Conservation (phyloP, 2,797 vertebrate species). For the Kryptopterus vitreolus region DNA sequence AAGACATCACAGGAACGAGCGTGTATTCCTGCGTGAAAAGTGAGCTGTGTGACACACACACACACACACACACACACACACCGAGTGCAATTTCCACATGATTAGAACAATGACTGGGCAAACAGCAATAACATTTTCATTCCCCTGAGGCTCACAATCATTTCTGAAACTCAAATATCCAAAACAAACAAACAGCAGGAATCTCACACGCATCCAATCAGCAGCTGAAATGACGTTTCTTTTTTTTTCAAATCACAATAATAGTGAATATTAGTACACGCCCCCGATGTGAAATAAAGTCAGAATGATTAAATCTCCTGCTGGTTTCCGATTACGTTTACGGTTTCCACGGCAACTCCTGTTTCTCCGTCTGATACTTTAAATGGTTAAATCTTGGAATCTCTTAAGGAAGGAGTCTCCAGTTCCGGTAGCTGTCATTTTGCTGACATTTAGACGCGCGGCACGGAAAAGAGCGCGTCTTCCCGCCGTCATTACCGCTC, state of each 20-base stretch:
- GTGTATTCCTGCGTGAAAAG: conserved; percentile 37
- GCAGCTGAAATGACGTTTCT: neutral
- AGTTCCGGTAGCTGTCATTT: neutral
- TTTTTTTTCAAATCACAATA: neutral
- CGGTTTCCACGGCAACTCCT: neutral
- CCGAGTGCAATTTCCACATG: conserved; percentile 11
- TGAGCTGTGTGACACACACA: conserved; percentile 26
- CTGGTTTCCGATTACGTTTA: neutral
- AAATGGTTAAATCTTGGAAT: neutral
- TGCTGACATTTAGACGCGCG: neutral
- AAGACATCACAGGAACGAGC: conserved; percentile 14
- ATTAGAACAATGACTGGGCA: conserved; percentile 16
- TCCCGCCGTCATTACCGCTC: conserved; percentile 41
- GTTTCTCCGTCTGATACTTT: neutral
- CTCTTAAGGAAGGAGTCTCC: neutral
- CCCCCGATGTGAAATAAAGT: neutral
- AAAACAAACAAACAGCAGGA: conserved; percentile 22
- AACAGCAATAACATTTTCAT: conserved; percentile 17
- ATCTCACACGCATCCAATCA: neutral
- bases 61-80: neutral
- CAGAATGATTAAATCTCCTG: neutral
- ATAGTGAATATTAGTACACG: neutral
- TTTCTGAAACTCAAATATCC: conserved; percentile 12
- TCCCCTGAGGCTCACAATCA: conserved; percentile 4
- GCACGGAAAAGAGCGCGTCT: no score